phyloP scores from a whole-genome alignment of 2,113 vertebrate species.

The Daubentonia madagascariensis region DNA sequence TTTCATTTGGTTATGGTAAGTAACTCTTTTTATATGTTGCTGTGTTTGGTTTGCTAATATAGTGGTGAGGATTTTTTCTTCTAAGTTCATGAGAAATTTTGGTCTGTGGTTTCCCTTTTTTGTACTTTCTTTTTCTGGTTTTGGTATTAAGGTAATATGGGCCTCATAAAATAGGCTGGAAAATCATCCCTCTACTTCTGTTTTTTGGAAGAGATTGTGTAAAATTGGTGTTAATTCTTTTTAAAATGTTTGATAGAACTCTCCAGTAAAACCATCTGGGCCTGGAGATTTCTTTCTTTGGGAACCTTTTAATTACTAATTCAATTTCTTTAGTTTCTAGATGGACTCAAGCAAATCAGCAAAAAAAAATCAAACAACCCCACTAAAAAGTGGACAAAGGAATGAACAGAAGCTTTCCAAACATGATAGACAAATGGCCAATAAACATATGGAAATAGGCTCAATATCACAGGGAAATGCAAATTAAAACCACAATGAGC shows the following conservation, averaged over 20 bases:
- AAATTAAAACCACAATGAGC: too few species aligned
- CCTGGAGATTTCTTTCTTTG: background rate
- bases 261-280: background rate
- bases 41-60: background rate
- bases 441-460: too few species aligned
- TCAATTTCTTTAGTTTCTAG: background rate
- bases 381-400: too few species aligned
- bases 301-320: background rate
- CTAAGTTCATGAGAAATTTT: background rate
- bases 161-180: background rate
- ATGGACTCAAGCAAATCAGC: too few species aligned
- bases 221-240: background rate
- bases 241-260: background rate
- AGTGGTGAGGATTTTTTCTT: background rate
- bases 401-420: too few species aligned
- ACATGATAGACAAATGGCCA: too few species aligned
- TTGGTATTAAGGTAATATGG: background rate
- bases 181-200: background rate
- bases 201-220: background rate
- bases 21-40: background rate
- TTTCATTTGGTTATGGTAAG: background rate
- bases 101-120: background rate
- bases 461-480: too few species aligned
- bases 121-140: background rate
- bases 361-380: too few species aligned